These are phyloP conservation scores for Hirudo medicinalis DNA, from an alignment of 1,140 invertebrate species.

Conservation along the genomic window DNA sequence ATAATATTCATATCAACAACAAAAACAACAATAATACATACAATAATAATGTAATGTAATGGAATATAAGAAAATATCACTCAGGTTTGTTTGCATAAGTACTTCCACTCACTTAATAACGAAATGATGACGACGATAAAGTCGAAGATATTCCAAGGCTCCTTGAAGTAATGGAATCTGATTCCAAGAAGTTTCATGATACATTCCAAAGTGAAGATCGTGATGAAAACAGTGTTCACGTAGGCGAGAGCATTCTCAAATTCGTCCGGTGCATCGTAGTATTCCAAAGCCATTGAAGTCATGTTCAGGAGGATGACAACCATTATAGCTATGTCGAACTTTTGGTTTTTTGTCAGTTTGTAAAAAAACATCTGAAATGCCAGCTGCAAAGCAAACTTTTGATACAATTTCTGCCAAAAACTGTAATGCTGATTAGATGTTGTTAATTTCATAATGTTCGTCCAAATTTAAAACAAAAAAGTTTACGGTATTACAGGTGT, in stretches of 20 bases:
- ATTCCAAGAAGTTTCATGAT: constrained; percentile 91
- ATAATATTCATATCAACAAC: background rate
- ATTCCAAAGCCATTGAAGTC: constrained; percentile 94
- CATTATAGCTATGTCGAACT: constrained; percentile 99
- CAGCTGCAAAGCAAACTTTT: constrained; percentile 54
- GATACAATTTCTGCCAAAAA: too few species aligned
- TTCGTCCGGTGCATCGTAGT: constrained; percentile 71
- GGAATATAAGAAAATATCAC: too few species aligned
- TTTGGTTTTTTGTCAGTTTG: constrained; percentile 91
- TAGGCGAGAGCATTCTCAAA: constrained; percentile 69
- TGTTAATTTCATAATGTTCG: background rate
- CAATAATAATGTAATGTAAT: too few species aligned
- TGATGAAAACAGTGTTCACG: constrained; percentile 93
- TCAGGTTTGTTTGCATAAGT: too few species aligned
- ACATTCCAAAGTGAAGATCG: constrained; percentile 93
- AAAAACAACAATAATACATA: background rate
- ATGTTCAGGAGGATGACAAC: constrained; percentile 96
- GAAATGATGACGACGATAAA: constrained; percentile 96
- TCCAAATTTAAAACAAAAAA: too few species aligned
- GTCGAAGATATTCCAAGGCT: constrained; percentile 99
- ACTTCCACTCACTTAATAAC: constrained; percentile 48
- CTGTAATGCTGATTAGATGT: background rate
- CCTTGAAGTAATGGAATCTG: constrained; percentile 93
- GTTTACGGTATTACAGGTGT: too few species aligned
- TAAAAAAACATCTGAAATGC: constrained; percentile 87